Evolutionary conservation across 2,797 vertebrate genomes (phyloP), one percentile per base, ranked within the genome.

Genomic region (Clarias platycephalus): DNA sequence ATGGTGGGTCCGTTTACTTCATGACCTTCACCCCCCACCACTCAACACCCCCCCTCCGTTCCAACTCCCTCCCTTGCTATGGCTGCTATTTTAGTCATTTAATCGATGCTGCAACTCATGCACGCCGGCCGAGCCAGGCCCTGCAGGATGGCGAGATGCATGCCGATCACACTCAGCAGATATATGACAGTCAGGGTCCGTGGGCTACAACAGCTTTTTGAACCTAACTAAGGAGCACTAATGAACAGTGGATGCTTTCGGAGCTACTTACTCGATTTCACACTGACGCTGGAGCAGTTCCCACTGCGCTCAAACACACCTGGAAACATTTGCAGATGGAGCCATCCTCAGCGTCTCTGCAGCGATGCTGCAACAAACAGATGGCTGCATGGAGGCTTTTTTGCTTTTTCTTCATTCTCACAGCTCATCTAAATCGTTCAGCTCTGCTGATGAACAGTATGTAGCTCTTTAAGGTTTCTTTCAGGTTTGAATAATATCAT

Each of bases 31-130:
- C 82, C 82, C 83, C 20, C 58, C 7, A 28, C 77, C 1, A 16
- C 34, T 49, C 58, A 77, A 58, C 82, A 82, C n/a, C 28, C 34
- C 10, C 80, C 82, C 53, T 28, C 74, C 9, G 44, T 10, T 44
- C 78, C 40, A 12, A 62, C 80, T 60, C 86, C 57, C 15, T 2
- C 83, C 72, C 63, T 26, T 34, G 16, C 84, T 85, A 79, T 55
- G 81, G 78, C 86, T 86, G 88, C 86, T 85, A 88, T 86, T 87
- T 57, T 44, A 79, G 82, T 84, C 87, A 16, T 87, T 88, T 88
- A 89, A 89, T 89, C 87, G 80, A 89, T 89, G 87, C 85, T 74
- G 86, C 86, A 89, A 89, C 84, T 88, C 86, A 87, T 86, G 72
- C 87, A 84, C 75, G 60, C 70, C 22, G 74, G 5, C 86, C 53